Evolutionary conservation across 2,888 invertebrate genomes (phyloP), one percentile per base, ranked within the genome.

Genomic region (Cheiracanthium punctorium): DNA sequence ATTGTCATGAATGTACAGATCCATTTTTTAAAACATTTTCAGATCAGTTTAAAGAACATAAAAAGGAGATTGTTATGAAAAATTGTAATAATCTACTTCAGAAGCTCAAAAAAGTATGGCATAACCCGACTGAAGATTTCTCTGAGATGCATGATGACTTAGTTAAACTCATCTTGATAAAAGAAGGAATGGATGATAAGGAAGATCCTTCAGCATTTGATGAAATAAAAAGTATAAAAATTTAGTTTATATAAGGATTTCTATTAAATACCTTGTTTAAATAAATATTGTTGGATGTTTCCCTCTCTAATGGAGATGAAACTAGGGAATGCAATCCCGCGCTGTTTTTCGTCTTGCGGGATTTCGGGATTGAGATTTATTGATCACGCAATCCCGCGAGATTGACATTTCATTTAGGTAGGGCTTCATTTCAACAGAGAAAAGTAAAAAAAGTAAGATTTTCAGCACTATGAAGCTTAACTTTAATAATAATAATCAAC

Each of bases 61-160:
- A 84, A 20, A 84, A 84, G 33, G 79, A 84, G 24, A 28, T 73
- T 30, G 37, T 84, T 5, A 29, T 84, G 32, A 79, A 69, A 17
- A 84, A 84, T 30, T 84, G 84, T 28, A 73, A 58, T 33, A 52
- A 73, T 41, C 64, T 84, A 10, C 67, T 84, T 79, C 79, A 84
- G 24, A 84, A 84, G 52, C n/a, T 84, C 24, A 82, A 82, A 67
- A 82, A 77, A 37, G 65, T 73, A 14, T 82, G 82, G 82, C 77
- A 74, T n/a, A 84, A 84, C 32, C 69, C 77, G 0, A 37, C 79
- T 2, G 84, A 84, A 74, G 79, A 84, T 37, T 64, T 84, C 1
- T 67, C 69, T 28, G 84, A 84, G 10, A 79, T 84, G 79, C 79
- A 84, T 33, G 72, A 84, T 30, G 84, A 84, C 29, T 74, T 84